These are phyloP conservation scores for Zeus faber DNA, from an alignment of 2,113 vertebrate species.

Conservation along the genomic window DNA sequence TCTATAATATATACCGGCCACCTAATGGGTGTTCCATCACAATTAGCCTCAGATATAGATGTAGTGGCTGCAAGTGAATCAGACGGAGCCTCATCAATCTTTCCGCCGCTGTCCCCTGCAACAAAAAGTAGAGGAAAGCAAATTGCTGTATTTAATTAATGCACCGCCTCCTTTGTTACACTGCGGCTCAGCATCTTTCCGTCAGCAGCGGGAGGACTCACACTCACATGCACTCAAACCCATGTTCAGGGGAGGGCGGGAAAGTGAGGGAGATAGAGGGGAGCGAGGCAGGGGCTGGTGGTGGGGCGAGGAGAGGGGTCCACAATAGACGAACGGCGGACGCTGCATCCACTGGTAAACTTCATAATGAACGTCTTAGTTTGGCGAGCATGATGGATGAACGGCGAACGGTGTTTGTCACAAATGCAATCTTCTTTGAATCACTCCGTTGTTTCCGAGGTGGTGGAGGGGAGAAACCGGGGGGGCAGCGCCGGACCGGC, in stretches of 20 bases:
- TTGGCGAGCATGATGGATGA: conserved; percentile 77
- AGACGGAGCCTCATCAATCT: conserved; percentile 76
- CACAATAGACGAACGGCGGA: conserved; percentile 65
- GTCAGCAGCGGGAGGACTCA: conserved; percentile 33
- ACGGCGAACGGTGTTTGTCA: conserved; percentile 71
- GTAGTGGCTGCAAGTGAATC: conserved; percentile 67
- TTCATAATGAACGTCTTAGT: conserved; percentile 76
- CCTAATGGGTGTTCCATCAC: conserved; percentile 76
- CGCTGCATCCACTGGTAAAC: conserved; percentile 74
- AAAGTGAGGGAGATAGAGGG: conserved; percentile 37
- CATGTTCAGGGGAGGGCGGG: conserved; percentile 16
- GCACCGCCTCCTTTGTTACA: conserved; percentile 71
- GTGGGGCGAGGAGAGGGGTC: not conserved
- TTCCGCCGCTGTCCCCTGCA: conserved; percentile 59
- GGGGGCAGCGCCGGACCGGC: conserved; percentile 41
- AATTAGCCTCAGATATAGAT: conserved; percentile 76
- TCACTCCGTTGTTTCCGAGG: conserved; percentile 56
- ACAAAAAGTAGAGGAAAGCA: conserved; percentile 74
- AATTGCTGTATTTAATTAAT: conserved; percentile 83
- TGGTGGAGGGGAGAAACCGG: conserved; percentile 12
- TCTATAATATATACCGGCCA: conserved; percentile 69
- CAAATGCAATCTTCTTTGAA: conserved; percentile 68
- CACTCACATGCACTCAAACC: not conserved
- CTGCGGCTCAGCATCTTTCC: conserved; percentile 78
- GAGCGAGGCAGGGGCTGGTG: not conserved